phyloP scores from a whole-genome alignment of 2,797 vertebrate species.

The Coranthus polyacanthus region DNA sequence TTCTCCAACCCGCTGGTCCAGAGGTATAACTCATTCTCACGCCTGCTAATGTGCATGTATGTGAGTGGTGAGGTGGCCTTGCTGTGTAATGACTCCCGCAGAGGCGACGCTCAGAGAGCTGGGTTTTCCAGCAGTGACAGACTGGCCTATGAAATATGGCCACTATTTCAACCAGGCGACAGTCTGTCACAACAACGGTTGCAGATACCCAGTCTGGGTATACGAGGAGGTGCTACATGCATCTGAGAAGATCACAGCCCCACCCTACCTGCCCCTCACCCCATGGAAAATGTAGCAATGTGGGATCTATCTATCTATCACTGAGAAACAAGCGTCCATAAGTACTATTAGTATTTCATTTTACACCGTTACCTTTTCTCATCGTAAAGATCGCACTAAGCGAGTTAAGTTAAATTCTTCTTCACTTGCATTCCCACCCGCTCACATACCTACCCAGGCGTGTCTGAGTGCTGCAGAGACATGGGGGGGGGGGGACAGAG shows the following conservation, averaged over 20 bases:
- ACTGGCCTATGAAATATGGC: slow-evolving; percentile 65
- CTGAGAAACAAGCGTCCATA: not conserved
- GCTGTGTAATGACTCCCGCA: slow-evolving; percentile 68
- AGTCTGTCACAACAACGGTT: slow-evolving; percentile 45
- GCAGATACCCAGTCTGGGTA: slow-evolving; percentile 2
- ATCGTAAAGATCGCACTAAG: slow-evolving; percentile 29
- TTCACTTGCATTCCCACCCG: slow-evolving; percentile 24
- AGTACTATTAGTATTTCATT: no score
- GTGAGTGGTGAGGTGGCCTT: slow-evolving; percentile 46
- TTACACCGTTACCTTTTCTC: not conserved
- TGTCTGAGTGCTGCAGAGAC: slow-evolving; percentile 52
- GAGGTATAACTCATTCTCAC: slow-evolving; percentile 56
- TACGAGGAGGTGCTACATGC: not conserved
- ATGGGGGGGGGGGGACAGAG: not conserved
- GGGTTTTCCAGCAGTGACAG: slow-evolving; percentile 44
- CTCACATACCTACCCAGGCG: slow-evolving; percentile 26
- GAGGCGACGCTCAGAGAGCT: slow-evolving; percentile 37
- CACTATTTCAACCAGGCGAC: slow-evolving; percentile 50
- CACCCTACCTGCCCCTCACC: slow-evolving; percentile 17
- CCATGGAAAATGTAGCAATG: slow-evolving; percentile 14
- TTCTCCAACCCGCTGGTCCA: slow-evolving; percentile 22
- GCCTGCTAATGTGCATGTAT: slow-evolving; percentile 37
- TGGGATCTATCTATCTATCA: no score
- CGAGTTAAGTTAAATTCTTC: slow-evolving; percentile 24
- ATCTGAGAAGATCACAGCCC: slow-evolving; percentile 11